Conservation (phyloP, 2,113 vertebrate genomes). For the Gnathonemus longibarbis region DNA sequence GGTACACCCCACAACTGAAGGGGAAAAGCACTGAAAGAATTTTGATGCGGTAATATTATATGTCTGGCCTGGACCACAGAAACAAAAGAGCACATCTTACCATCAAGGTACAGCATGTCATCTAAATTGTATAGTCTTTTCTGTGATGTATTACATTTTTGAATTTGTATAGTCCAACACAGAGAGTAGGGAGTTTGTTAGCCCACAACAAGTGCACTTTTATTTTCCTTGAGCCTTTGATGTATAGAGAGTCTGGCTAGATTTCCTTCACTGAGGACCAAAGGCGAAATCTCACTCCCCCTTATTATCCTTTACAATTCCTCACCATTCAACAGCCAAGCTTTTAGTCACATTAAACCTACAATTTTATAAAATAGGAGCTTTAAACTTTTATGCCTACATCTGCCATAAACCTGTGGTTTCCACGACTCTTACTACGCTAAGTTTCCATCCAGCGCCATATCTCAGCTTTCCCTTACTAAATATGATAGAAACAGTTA, state of each 20-base stretch:
- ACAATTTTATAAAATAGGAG: slow-evolving; percentile 49
- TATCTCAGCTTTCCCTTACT: neutral
- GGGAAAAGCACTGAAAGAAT: slow-evolving; percentile 63
- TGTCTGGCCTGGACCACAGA: slow-evolving; percentile 57
- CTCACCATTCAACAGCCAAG: slow-evolving; percentile 52
- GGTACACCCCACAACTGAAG: slow-evolving; percentile 57
- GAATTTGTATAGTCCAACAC: slow-evolving; percentile 59
- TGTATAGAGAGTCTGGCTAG: slow-evolving; percentile 65
- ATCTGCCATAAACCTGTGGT: neutral
- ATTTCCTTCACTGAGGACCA: slow-evolving; percentile 60
- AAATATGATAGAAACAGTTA: neutral
- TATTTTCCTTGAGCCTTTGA: slow-evolving; percentile 65
- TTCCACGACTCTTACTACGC: neutral
- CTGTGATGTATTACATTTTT: slow-evolving; percentile 66
- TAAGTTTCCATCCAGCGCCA: neutral
- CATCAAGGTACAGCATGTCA: slow-evolving; percentile 66
- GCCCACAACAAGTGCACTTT: slow-evolving; percentile 68
- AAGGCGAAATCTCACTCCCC: slow-evolving; percentile 64
- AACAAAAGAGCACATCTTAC: slow-evolving; percentile 64
- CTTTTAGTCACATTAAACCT: slow-evolving; percentile 63
- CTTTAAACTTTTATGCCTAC: slow-evolving; percentile 26
- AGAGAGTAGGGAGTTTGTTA: slow-evolving; percentile 73
- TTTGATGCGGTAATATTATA: slow-evolving; percentile 72
- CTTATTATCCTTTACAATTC: slow-evolving; percentile 64
- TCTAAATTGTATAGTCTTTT: slow-evolving; percentile 65